A percentile compares a stretch with the other conserved stretches of the same genome.
These are phyloP conservation scores for Erebia ligea DNA, from an alignment of 2,888 invertebrate species.

Conservation along the genomic window DNA sequence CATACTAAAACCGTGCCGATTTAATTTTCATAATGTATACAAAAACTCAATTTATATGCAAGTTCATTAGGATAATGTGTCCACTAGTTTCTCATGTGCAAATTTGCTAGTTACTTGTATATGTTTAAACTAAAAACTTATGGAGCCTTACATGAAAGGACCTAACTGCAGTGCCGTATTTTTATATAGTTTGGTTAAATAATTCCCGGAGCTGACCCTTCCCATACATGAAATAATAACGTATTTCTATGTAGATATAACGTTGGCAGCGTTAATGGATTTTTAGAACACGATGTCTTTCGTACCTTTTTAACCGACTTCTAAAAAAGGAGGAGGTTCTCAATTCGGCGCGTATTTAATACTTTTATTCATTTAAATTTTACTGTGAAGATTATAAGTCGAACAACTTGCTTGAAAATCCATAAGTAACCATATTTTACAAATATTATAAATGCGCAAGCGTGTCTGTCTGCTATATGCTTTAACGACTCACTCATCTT, in stretches of 20 bases:
- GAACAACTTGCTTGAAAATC: too few relatives aligned
- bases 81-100: conserved; percentile 38
- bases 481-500: too few relatives aligned
- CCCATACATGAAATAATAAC: conserved; percentile 27
- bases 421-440: too few relatives aligned
- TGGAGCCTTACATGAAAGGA: conserved; percentile 30
- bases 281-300: conserved; percentile 4
- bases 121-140: conserved; percentile 40
- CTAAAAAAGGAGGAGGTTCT: too few relatives aligned
- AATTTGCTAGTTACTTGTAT: conserved; percentile 40
- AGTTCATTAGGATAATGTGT: conserved; percentile 55
- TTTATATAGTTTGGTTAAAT: conserved; percentile 31
- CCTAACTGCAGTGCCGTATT: conserved; percentile 25
- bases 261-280: neutral
- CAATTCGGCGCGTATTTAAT: too few relatives aligned
- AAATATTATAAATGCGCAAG: too few relatives aligned
- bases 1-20: conserved; percentile 14
- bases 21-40: conserved; percentile 39
- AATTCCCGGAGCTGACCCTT: conserved; percentile 22
- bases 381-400: too few relatives aligned
- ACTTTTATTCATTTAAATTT: too few relatives aligned
- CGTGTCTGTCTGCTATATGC: too few relatives aligned
- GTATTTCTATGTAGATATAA: conserved; percentile 18
- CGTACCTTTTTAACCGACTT: neutral
- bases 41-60: conserved; percentile 48